These are phyloP conservation scores for Actinopyga echinites DNA, from an alignment of 53 echinoderm and acorn worm species.

Conservation along the genomic window DNA sequence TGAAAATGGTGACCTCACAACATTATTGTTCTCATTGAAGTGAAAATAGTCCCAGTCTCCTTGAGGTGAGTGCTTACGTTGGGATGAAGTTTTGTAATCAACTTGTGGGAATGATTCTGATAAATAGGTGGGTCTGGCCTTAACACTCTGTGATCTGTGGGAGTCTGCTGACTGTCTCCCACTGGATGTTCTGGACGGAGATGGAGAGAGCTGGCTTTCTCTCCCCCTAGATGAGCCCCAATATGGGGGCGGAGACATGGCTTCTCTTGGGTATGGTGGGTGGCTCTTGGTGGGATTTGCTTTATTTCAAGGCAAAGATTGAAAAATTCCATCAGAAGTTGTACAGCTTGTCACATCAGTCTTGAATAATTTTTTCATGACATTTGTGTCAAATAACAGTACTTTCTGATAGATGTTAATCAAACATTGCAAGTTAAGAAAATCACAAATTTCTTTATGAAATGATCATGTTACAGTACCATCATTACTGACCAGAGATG, in stretches of 20 bases:
- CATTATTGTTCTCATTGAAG: neutral
- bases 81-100: constrained; percentile 6
- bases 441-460: too few species aligned
- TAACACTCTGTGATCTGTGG: neutral
- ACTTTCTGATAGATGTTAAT: too few species aligned
- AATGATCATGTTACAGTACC: too few species aligned
- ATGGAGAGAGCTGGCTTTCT: neutral
- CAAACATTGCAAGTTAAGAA: too few species aligned
- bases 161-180: neutral
- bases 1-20: neutral
- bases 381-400: too few species aligned
- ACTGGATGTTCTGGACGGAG: neutral
- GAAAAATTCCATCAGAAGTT: neutral
- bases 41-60: neutral
- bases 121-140: constrained; percentile 14
- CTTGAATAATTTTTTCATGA: too few species aligned
- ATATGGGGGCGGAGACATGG: too few species aligned
- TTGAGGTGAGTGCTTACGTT: neutral
- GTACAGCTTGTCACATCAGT: too few species aligned
- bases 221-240: neutral
- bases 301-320: neutral
- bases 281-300: neutral
- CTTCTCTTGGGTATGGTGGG: neutral
- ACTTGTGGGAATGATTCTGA: constrained; percentile 5
- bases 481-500: too few species aligned